phyloP scores from a whole-genome alignment of 2,888 invertebrate genomes.

The Microctonus hyperodae region DNA sequence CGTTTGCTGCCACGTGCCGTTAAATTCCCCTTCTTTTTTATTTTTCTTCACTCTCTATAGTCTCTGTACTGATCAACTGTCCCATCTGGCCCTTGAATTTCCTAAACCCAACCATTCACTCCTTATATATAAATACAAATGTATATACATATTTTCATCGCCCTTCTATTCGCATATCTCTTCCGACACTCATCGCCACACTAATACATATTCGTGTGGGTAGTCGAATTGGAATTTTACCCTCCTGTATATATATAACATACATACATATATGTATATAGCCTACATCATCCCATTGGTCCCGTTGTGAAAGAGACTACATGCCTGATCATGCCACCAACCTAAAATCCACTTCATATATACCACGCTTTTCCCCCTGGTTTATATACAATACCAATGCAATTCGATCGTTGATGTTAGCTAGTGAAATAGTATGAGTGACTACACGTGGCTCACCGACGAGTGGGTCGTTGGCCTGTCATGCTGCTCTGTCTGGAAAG shows the following conservation, averaged over 20 bases:
- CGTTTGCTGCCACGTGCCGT: slow-evolving; percentile 23
- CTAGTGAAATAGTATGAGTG: neutral
- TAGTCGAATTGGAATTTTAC: neutral
- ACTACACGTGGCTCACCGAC: slow-evolving; percentile 26
- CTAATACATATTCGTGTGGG: neutral
- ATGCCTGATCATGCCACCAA: too few species aligned
- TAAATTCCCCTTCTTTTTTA: neutral
- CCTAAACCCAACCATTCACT: neutral
- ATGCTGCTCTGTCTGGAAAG: neutral
- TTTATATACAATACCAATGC: neutral
- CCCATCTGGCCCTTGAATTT: slow-evolving; percentile 1
- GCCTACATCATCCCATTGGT: neutral
- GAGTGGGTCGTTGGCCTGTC: slow-evolving; percentile 27
- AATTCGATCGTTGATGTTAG: neutral
- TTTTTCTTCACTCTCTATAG: neutral
- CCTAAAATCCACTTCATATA: neutral
- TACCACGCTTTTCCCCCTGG: neutral
- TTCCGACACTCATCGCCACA: neutral
- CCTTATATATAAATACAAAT: too few species aligned
- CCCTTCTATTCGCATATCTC: neutral
- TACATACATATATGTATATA: too few species aligned
- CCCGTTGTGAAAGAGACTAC: neutral
- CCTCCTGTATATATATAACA: too few species aligned
- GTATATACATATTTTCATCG: neutral
- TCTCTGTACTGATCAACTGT: neutral